Evolutionary conservation across 2,888 invertebrate genomes (phyloP).

Genomic region (Hyalella azteca): DNA sequence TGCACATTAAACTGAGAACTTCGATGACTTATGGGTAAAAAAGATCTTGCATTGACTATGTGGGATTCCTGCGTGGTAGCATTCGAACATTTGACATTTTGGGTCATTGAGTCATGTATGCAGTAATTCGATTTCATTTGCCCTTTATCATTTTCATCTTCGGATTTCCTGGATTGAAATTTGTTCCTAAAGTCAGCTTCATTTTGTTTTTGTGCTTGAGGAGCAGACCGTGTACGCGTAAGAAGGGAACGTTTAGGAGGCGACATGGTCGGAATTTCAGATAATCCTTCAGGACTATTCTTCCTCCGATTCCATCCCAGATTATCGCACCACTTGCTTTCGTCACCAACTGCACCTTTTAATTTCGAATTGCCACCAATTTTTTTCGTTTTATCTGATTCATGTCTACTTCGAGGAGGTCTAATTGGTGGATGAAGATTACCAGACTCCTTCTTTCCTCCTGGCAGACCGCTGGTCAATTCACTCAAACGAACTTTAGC

Average conservation of each 20-base stretch:
- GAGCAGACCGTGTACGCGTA: constrained; percentile 18
- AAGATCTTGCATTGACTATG: too few species aligned
- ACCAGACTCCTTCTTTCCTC: constrained; percentile 59
- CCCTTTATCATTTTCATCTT: too few species aligned
- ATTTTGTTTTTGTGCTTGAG: constrained; percentile 29
- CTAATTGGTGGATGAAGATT: constrained; percentile 45
- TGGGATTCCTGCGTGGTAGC: too few species aligned
- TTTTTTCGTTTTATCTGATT: constrained; percentile 73
- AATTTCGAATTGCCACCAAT: constrained; percentile 74
- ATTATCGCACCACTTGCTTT: not conserved
- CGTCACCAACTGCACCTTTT: constrained; percentile 45
- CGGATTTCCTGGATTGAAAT: too few species aligned
- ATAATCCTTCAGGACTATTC: not conserved
- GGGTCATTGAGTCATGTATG: too few species aligned
- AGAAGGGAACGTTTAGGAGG: constrained; percentile 28
- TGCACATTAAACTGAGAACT: constrained; percentile 61
- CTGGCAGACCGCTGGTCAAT: constrained; percentile 56
- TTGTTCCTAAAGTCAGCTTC: too few species aligned
- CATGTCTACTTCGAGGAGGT: constrained; percentile 55
- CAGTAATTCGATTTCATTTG: too few species aligned
- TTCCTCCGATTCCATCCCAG: constrained; percentile 22
- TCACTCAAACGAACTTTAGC: constrained; percentile 73
- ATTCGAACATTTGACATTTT: too few species aligned
- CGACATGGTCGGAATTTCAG: constrained; percentile 12
- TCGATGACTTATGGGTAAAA: constrained; percentile 36